phyloP scores from a whole-genome alignment of 2,888 invertebrate species.

The Tenodera sinensis region DNA sequence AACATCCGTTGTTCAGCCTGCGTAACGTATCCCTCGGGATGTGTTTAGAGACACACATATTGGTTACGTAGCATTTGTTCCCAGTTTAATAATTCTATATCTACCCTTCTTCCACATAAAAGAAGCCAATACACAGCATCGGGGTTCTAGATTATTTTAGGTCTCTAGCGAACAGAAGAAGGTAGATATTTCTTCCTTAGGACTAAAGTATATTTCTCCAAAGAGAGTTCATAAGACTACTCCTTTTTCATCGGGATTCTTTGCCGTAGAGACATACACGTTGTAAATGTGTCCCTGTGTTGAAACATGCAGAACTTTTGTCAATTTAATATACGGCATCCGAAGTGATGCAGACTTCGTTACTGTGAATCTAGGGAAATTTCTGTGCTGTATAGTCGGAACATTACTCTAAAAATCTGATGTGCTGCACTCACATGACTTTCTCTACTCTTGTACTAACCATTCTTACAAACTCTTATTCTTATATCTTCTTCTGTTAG shows the following conservation, averaged over 20 bases:
- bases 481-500: too few species aligned
- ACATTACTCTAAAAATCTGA: too few species aligned
- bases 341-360: too few species aligned
- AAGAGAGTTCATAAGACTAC: background rate
- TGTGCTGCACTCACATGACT: too few species aligned
- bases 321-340: too few species aligned
- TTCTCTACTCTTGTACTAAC: too few species aligned
- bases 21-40: background rate
- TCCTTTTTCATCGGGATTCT: background rate
- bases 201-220: background rate
- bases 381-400: too few species aligned
- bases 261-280: too few species aligned
- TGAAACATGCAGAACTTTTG: too few species aligned
- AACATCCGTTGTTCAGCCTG: background rate
- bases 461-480: too few species aligned
- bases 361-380: too few species aligned
- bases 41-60: background rate
- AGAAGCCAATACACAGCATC: background rate
- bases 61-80: background rate
- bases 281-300: background rate
- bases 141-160: background rate
- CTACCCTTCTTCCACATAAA: background rate
- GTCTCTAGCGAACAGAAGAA: background rate
- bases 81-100: background rate
- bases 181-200: background rate